phyloP scores from a whole-genome alignment of 2,888 invertebrate species.

The Cheilosia impressa region DNA sequence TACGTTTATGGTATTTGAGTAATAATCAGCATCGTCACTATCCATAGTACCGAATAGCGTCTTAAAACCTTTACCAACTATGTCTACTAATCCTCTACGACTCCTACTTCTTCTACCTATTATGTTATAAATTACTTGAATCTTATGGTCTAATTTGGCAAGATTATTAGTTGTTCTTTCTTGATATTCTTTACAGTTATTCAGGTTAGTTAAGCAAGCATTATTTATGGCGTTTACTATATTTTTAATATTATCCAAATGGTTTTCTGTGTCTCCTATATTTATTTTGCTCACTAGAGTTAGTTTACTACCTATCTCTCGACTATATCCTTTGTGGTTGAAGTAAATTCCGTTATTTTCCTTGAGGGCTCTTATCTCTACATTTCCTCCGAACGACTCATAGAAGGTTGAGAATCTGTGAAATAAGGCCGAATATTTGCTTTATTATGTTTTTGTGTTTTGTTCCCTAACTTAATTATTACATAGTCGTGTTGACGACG shows the following conservation, averaged over 20 bases:
- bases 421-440: no score
- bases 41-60: slow-evolving; percentile 44
- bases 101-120: slow-evolving; percentile 17
- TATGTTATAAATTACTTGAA: slow-evolving; percentile 19
- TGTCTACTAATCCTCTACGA: slow-evolving; percentile 15
- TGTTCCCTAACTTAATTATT: background rate
- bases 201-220: slow-evolving; percentile 1
- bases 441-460: no score
- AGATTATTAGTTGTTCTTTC: slow-evolving; percentile 4
- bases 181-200: slow-evolving; percentile 11
- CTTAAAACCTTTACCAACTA: slow-evolving; percentile 35
- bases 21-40: slow-evolving; percentile 38
- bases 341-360: slow-evolving; percentile 32
- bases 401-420: background rate
- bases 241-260: slow-evolving; percentile 10
- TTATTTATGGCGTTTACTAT: slow-evolving; percentile 13
- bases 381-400: slow-evolving; percentile 11
- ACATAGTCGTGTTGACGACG: no score
- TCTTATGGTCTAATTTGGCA: slow-evolving; percentile 9
- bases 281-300: slow-evolving; percentile 27
- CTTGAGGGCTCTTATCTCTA: slow-evolving; percentile 24
- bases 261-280: slow-evolving; percentile 2
- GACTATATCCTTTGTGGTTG: slow-evolving; percentile 18
- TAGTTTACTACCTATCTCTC: slow-evolving; percentile 26
- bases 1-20: slow-evolving; percentile 1